Conservation (phyloP, 1,140 invertebrate genomes). For the Asobara japonica region DNA sequence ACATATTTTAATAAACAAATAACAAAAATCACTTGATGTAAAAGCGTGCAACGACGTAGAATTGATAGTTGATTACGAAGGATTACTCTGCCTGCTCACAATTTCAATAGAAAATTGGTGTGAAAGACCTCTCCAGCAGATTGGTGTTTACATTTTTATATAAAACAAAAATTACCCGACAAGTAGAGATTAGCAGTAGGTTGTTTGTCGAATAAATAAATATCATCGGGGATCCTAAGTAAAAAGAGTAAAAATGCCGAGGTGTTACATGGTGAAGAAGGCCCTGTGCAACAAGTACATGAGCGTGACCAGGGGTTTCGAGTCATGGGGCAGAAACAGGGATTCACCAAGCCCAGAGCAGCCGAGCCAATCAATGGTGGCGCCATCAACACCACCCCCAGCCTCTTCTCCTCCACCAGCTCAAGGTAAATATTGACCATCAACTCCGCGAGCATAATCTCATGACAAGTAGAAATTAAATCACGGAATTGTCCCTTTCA, state of each 20-base stretch:
- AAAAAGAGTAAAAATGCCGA: constrained; percentile 61
- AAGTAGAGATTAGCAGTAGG: background rate
- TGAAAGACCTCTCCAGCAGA: background rate
- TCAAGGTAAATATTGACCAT: constrained; percentile 7
- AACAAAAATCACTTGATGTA: constrained; percentile 17
- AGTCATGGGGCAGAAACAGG: constrained; percentile 57
- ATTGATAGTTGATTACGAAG: background rate
- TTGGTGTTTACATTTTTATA: constrained; percentile 36
- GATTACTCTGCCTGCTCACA: background rate
- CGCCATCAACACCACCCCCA: background rate
- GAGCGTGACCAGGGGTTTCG: constrained; percentile 60
- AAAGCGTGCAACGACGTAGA: constrained; percentile 30
- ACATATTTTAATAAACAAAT: constrained; percentile 31
- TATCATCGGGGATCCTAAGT: background rate
- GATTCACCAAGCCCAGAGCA: constrained; percentile 50
- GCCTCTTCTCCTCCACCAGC: background rate
- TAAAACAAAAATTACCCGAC: constrained; percentile 5
- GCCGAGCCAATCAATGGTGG: background rate
- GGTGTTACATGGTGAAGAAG: constrained; percentile 71
- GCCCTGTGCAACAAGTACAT: constrained; percentile 68
- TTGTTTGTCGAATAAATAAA: constrained; percentile 1
- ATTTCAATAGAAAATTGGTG: background rate
- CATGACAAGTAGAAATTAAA: background rate
- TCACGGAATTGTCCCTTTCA: background rate
- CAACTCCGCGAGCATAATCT: background rate